Conservation (phyloP, 2,113 vertebrate species). For the Antechinus stuartii region DNA sequence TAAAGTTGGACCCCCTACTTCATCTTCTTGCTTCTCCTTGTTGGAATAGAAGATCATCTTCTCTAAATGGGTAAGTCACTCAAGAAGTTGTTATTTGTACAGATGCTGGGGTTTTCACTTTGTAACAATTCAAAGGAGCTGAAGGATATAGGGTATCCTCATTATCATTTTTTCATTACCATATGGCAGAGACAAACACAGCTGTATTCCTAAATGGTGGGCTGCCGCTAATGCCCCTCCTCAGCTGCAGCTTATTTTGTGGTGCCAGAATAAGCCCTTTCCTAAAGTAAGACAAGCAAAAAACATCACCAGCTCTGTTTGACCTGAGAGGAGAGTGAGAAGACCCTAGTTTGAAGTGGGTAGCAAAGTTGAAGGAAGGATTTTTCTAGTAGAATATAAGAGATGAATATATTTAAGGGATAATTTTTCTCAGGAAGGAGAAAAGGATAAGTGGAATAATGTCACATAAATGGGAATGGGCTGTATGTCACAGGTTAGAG, state of each 20-base stretch:
- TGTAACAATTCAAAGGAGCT: neutral
- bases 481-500: neutral
- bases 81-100: neutral
- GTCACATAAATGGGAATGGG: neutral
- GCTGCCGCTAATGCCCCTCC: neutral
- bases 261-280: neutral
- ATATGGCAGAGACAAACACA: neutral
- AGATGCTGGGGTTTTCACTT: neutral
- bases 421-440: neutral
- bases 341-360: neutral
- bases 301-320: neutral
- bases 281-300: neutral
- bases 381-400: neutral
- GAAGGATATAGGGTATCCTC: neutral
- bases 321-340: neutral
- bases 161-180: neutral
- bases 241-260: neutral
- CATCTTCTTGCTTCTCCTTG: neutral
- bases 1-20: neutral
- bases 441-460: neutral
- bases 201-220: neutral
- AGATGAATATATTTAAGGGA: neutral
- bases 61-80: neutral
- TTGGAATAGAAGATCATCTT: neutral
- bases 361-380: neutral